Evolutionary conservation across 1,140 invertebrate species (phyloP), one percentile per base, ranked within the genome.

Genomic region (Atopsyche davidsoni): DNA sequence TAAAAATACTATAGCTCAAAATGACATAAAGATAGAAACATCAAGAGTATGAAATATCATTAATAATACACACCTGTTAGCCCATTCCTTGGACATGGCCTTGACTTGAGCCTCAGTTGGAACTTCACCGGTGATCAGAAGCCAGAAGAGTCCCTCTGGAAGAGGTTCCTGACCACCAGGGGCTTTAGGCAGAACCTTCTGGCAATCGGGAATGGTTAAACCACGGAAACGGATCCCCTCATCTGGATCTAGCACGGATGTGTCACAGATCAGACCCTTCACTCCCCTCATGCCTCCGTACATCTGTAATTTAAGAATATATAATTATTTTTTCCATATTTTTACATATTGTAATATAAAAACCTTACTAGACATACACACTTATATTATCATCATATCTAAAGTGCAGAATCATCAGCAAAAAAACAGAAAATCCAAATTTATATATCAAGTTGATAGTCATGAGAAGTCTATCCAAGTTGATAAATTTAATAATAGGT

Each of bases 251-350:
- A 98, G 73, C 16, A 96, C 89, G 10, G 93, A 97, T 1, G 94
- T 96, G 72, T 98, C 95, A 66, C 88, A 93, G 0, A 98, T 89
- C 28, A 98, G 72, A 55, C 89, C 92, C 66, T 90, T 92, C 68
- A 98, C 96, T 16, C 92, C 92, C 63, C 94, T 78, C 95, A 98
- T 98, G 47, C 95, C 95, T 62, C 95, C 94, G 72, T 98, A 98
- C 79, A 96, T 89, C 89, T 91, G 16, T 13, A 38, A 25, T 18
- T 24, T 16, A 17, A 7, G 22, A 19, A 46, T 4, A 46, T 36
- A n/a, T n/a, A n/a, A n/a, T n/a, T n/a, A n/a, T n/a, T n/a, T n/a
- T n/a, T n/a, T n/a, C n/a, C n/a, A n/a, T n/a, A n/a, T n/a, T n/a
- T n/a, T n/a, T n/a, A n/a, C n/a, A n/a, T n/a, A n/a, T n/a, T n/a